A percentile compares a stretch with the other conserved stretches of the same genome.
Evolutionary conservation across 2,113 vertebrate species (phyloP).

Genomic region (Malurus alboscapulatus): DNA sequence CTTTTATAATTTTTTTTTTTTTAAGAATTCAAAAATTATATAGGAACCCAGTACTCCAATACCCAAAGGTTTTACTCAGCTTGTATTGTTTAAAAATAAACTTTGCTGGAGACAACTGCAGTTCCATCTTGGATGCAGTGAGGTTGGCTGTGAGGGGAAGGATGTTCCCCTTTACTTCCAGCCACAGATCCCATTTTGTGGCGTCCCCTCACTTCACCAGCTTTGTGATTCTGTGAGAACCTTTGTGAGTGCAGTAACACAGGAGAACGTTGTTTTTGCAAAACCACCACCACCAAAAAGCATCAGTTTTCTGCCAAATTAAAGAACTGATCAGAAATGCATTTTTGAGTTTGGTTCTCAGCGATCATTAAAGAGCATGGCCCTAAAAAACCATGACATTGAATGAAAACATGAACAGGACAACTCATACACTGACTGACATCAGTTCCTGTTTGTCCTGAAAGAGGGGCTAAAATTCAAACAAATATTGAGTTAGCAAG

Average conservation of each 20-base stretch:
- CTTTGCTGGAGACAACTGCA: neutral
- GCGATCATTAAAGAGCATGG: neutral
- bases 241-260: neutral
- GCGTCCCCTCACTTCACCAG: neutral
- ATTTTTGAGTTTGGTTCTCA: neutral
- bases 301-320: neutral
- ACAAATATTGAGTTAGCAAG: neutral
- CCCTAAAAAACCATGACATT: neutral
- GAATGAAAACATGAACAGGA: neutral
- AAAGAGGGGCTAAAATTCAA: neutral
- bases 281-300: neutral
- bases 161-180: neutral
- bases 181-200: accelerated
- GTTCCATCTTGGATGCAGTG: accelerated
- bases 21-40: neutral
- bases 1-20: neutral
- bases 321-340: neutral
- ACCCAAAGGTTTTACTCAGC: neutral
- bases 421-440: neutral
- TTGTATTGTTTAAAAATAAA: neutral
- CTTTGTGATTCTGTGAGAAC: neutral
- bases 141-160: neutral
- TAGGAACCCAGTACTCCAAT: neutral
- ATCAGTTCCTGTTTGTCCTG: neutral
- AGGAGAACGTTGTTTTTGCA: neutral